Base-by-base conservation (phyloP, 2,888 invertebrate species). In the Brenthis ino region DNA sequence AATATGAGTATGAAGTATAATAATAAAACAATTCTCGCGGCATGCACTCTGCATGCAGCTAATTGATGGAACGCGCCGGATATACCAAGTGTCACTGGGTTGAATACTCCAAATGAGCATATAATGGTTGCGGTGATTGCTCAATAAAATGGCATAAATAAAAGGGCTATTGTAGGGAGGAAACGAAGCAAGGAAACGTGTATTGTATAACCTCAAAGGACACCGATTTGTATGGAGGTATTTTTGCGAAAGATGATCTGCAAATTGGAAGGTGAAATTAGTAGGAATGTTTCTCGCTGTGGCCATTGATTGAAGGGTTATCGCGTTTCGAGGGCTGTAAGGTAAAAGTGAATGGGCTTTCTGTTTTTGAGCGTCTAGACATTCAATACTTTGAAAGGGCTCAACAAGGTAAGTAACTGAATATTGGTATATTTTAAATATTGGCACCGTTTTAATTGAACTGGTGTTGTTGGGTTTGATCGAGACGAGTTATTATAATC, bases 181-280 rank as follows among this genome's bases (percentile, higher is more conserved):
- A 81, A 83, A 77, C 78, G 79, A 77, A 75, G 80, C 77, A 79
- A 76, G 76, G 80, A 77, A 77, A 76, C 78, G 77, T 76, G 80
- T 79, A 86, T 86, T 83, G 83, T 82, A 76, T 77, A 72, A 68
- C 76, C 76, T 84, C 86, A 88, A 89, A 87, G 86, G 79, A 73
- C 71, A 75, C 89, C 89, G 89, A 85, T 79, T 88, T 89, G 80
- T 82, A 87, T 83, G 80, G 74, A 68, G 66, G 69, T 66, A 71
- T 74, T 72, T 73, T 71, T 75, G 76, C 77, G 74, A 76, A 77
- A 77, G 83, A 79, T 77, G 85, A 84, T 83, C 85, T 78, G 88
- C 87, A 84, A 87, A 85, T 87, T 84, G 84, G 83, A 80, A 86
- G 85, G 85, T 84, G 85, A 88, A 88, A 87, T 88, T 86, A 85